These are phyloP conservation scores for Tromatobia lineatoria DNA, from an alignment of 2,888 invertebrate genomes.

Conservation along the genomic window DNA sequence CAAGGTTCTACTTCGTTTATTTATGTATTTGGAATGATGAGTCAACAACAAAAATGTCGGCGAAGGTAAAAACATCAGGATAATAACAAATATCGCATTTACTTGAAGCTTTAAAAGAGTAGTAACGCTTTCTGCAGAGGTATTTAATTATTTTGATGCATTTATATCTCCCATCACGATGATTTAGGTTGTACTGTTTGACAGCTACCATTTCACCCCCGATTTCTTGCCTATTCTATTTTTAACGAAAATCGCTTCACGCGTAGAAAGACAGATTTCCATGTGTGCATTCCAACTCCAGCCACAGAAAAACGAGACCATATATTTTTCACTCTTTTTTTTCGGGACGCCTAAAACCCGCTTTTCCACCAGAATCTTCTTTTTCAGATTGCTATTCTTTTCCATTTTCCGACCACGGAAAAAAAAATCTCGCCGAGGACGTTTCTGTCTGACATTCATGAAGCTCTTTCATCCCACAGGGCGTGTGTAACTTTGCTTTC, in stretches of 20 bases:
- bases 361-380: background rate
- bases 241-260: background rate
- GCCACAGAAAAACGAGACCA: background rate
- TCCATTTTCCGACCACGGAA: background rate
- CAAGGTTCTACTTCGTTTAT: too few species aligned
- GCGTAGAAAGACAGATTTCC: background rate
- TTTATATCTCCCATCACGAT: too few species aligned
- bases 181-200: too few species aligned
- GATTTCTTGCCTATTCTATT: background rate
- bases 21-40: too few species aligned
- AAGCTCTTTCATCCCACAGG: constrained; percentile 9
- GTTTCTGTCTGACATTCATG: background rate
- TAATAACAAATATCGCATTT: too few species aligned
- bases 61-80: too few species aligned
- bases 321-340: background rate
- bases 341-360: background rate
- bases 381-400: constrained; percentile 2
- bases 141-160: too few species aligned
- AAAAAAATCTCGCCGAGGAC: background rate
- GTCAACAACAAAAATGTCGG: too few species aligned
- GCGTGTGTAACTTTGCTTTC: constrained; percentile 3
- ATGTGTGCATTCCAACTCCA: background rate
- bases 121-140: too few species aligned
- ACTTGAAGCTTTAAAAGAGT: too few species aligned
- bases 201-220: too few species aligned